These are phyloP conservation scores for Euschistus heros DNA, from an alignment of 1,140 invertebrate genomes.

Conservation along the genomic window DNA sequence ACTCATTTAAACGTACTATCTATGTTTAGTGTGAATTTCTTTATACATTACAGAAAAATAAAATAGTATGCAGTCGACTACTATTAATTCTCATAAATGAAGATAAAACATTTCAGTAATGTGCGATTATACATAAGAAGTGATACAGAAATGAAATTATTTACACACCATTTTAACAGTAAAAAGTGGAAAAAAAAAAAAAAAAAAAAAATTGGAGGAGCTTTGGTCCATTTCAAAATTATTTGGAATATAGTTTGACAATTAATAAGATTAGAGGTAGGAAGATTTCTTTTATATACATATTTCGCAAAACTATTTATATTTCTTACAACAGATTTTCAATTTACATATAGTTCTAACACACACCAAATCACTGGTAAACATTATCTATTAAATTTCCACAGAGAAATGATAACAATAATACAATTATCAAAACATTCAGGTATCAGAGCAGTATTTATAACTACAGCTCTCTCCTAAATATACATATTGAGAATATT, in stretches of 20 bases:
- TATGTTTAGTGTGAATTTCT: too few species aligned
- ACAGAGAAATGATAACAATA: background rate
- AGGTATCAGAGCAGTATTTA: background rate
- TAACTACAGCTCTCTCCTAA: background rate
- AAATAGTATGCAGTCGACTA: too few species aligned
- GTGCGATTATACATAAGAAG: too few species aligned
- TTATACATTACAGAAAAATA: too few species aligned
- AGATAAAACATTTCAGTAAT: too few species aligned
- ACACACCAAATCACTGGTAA: constrained; percentile 3
- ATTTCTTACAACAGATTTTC: constrained; percentile 4
- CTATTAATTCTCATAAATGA: too few species aligned
- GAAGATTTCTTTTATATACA: constrained; percentile 9
- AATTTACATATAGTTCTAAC: constrained; percentile 6
- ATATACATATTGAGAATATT: too few species aligned
- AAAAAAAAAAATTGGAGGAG: too few species aligned
- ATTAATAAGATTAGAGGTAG: constrained; percentile 3
- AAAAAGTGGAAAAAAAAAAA: too few species aligned
- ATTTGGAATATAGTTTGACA: background rate
- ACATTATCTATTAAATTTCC: constrained; percentile 10
- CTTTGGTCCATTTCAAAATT: constrained; percentile 7
- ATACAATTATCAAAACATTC: constrained; percentile 4
- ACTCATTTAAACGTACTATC: too few species aligned
- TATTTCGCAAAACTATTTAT: constrained; percentile 9
- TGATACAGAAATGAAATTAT: too few species aligned
- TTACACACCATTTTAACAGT: too few species aligned